A percentile compares a stretch with the other conserved stretches of the same genome.
These are phyloP conservation scores for Cenopis cana DNA, from an alignment of 2,888 invertebrate species.

Conservation along the genomic window DNA sequence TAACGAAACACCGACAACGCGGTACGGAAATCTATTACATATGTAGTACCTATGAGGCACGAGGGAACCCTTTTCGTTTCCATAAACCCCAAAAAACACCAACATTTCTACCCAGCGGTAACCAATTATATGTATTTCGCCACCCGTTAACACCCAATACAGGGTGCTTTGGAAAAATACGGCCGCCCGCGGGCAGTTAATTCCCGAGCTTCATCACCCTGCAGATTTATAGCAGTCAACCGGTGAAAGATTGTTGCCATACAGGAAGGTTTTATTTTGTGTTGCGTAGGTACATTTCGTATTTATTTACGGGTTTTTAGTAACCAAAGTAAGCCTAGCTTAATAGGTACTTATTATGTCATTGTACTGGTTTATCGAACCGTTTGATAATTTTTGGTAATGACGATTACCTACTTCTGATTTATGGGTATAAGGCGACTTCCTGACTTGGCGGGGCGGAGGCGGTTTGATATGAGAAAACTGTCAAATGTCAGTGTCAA, in stretches of 20 bases:
- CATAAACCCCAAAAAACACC: background rate
- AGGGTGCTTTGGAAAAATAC: slow-evolving; percentile 38
- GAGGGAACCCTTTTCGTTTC: background rate
- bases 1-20: too few relatives aligned
- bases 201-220: slow-evolving; percentile 46
- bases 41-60: too few relatives aligned
- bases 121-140: slow-evolving; percentile 26
- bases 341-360: too few relatives aligned
- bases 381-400: too few relatives aligned
- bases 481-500: too few relatives aligned
- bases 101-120: slow-evolving; percentile 3
- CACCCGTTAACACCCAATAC: slow-evolving; percentile 37
- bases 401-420: too few relatives aligned
- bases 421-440: too few relatives aligned
- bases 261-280: slow-evolving; percentile 32
- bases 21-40: too few relatives aligned
- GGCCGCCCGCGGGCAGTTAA: slow-evolving; percentile 44
- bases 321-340: too few relatives aligned
- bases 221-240: slow-evolving; percentile 45
- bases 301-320: background rate
- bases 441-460: too few relatives aligned
- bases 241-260: slow-evolving; percentile 45
- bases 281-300: background rate
- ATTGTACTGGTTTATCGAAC: too few relatives aligned
- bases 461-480: too few relatives aligned